Evolutionary conservation across 1,140 invertebrate species (phyloP).

Genomic region (Yoshiicerus persimilis): DNA sequence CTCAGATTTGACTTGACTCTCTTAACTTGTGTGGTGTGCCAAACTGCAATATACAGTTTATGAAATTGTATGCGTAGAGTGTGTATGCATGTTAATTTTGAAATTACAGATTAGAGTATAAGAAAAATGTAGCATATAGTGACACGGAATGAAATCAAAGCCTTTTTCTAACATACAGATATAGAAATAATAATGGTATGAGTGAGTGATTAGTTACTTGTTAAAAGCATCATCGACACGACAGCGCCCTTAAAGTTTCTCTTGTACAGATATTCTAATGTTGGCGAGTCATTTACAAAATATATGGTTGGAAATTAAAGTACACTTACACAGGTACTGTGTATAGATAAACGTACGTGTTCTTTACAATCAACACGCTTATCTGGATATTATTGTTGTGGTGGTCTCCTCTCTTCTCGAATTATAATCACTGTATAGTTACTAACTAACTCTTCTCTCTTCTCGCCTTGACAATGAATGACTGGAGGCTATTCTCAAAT

Average conservation of each 20-base stretch:
- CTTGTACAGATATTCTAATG: neutral
- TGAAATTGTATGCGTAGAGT: neutral
- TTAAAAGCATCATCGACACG: conserved; percentile 3
- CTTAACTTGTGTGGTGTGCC: neutral
- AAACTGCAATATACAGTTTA: too few species aligned
- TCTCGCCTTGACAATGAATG: conserved; percentile 45
- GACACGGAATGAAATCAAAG: neutral
- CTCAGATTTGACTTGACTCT: neutral
- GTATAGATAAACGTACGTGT: neutral
- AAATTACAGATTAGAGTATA: neutral
- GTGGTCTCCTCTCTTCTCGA: neutral
- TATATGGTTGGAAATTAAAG: neutral
- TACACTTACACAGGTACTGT: too few species aligned
- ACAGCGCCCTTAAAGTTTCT: conserved; percentile 10
- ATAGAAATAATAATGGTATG: neutral
- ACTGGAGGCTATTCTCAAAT: conserved; percentile 35
- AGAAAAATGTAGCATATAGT: neutral
- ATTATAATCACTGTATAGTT: neutral
- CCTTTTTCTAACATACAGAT: neutral
- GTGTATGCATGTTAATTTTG: neutral
- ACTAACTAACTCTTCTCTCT: neutral
- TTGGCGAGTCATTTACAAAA: neutral
- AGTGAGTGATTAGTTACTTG: neutral
- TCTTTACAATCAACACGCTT: neutral
- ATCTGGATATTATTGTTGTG: neutral